Conservation (phyloP, 2,888 invertebrate genomes). For the Drosophila emarginata region DNA sequence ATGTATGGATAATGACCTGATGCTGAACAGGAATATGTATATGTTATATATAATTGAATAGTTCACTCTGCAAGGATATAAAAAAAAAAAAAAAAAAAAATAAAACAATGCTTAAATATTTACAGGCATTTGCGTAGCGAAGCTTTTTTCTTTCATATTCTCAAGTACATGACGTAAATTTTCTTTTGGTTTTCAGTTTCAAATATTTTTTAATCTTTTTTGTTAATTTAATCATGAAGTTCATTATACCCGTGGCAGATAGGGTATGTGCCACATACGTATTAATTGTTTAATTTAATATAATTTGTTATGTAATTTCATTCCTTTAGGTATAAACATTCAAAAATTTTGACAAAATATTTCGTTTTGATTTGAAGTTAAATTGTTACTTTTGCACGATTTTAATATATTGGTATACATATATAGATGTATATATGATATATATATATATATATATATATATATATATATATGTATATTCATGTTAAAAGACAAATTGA, state of each 20-base stretch:
- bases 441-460: not conserved
- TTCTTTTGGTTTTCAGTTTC: slow-evolving; percentile 36
- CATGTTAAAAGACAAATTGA: slow-evolving; percentile 55
- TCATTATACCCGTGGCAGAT: too few species aligned
- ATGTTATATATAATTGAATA: slow-evolving; percentile 8
- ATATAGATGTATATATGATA: too few species aligned
- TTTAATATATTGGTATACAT: slow-evolving; percentile 25
- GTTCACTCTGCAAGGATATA: slow-evolving; percentile 4
- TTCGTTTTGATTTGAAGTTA: slow-evolving; percentile 58
- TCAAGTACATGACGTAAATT: slow-evolving; percentile 4
- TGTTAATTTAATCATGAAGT: not conserved
- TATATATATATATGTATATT: slow-evolving; percentile 5
- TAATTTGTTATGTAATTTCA: slow-evolving; percentile 37
- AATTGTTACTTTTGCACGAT: slow-evolving; percentile 8
- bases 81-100: slow-evolving; percentile 29
- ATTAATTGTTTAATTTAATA: not conserved
- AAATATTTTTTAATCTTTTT: slow-evolving; percentile 42
- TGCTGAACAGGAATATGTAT: not conserved
- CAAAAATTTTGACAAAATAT: slow-evolving; percentile 69
- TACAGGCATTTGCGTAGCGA: slow-evolving; percentile 74
- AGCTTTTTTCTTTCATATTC: slow-evolving; percentile 42
- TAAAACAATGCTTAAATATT: slow-evolving; percentile 55
- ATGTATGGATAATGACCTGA: not conserved
- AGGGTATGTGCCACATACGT: not conserved
- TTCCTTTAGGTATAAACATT: slow-evolving; percentile 65